Evolutionary conservation across 2,113 vertebrate genomes (phyloP).

Genomic region (Rafetus swinhoei): DNA sequence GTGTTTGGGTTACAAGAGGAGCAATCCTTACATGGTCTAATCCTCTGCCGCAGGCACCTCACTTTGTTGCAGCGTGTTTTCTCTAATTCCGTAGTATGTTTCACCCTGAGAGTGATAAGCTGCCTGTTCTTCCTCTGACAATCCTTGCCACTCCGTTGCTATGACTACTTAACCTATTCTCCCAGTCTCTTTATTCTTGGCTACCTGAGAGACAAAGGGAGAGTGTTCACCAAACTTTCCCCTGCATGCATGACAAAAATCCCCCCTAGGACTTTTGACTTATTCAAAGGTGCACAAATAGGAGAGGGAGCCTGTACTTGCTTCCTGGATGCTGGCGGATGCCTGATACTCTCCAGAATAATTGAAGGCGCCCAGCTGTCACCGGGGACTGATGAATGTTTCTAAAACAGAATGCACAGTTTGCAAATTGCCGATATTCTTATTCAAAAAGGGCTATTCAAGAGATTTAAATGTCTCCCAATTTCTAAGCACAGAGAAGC

Average conservation of each 20-base stretch:
- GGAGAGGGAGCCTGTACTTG: neutral
- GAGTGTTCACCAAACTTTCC: neutral
- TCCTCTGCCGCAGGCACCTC: slow-evolving; percentile 39
- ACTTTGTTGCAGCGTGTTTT: slow-evolving; percentile 47
- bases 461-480: slow-evolving; percentile 47
- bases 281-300: neutral
- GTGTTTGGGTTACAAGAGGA: neutral
- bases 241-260: neutral
- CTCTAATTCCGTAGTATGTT: slow-evolving; percentile 45
- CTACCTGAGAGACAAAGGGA: neutral
- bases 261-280: neutral
- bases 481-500: slow-evolving; percentile 45
- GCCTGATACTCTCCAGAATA: neutral
- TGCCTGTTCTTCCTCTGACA: slow-evolving; percentile 6
- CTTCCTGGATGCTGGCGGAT: neutral
- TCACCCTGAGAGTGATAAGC: slow-evolving; percentile 28
- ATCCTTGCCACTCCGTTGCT: slow-evolving; percentile 53
- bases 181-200: neutral
- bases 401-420: neutral
- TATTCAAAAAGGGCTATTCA: slow-evolving; percentile 34
- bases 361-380: neutral
- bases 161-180: slow-evolving; percentile 27
- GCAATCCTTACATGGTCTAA: neutral
- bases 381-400: neutral
- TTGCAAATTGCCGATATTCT: neutral